Conservation (phyloP, 2,113 vertebrate genomes). For the Prunella fulvescens region DNA sequence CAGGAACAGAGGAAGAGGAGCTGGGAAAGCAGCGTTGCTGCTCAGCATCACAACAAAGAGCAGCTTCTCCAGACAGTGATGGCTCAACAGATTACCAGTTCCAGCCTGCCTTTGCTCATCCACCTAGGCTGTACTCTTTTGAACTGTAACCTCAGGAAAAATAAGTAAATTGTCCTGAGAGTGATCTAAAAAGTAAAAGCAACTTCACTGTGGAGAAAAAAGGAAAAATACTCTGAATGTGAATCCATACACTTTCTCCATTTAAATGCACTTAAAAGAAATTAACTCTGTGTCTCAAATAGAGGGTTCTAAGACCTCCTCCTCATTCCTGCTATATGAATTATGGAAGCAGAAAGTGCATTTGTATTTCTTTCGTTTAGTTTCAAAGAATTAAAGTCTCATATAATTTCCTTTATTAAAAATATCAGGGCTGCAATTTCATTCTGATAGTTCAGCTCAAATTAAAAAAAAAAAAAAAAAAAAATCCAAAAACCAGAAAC, state of each 20-base stretch:
- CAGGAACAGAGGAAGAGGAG: neutral
- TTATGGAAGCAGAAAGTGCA: neutral
- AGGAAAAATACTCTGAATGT: neutral
- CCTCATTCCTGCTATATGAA: neutral
- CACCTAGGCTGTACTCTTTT: neutral
- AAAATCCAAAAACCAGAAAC: neutral
- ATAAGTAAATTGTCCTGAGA: conserved; percentile 21
- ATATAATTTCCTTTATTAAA: neutral
- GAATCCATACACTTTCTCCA: neutral
- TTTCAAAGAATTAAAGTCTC: neutral
- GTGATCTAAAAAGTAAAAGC: conserved; percentile 36
- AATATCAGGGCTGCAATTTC: neutral
- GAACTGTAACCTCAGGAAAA: conserved; percentile 47
- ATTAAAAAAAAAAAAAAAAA: neutral
- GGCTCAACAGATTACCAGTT: conserved; percentile 42
- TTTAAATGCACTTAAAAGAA: neutral
- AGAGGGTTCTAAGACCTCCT: neutral
- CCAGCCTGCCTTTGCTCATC: conserved; percentile 55
- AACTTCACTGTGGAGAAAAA: neutral
- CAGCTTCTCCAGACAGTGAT: conserved; percentile 16
- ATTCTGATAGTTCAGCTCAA: neutral
- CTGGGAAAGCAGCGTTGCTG: neutral
- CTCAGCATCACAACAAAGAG: conserved; percentile 60
- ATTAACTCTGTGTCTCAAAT: neutral
- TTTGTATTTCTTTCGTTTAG: neutral